Base-by-base conservation (phyloP, 2,888 invertebrate genomes). In the Sylvicola fuscatus region DNA sequence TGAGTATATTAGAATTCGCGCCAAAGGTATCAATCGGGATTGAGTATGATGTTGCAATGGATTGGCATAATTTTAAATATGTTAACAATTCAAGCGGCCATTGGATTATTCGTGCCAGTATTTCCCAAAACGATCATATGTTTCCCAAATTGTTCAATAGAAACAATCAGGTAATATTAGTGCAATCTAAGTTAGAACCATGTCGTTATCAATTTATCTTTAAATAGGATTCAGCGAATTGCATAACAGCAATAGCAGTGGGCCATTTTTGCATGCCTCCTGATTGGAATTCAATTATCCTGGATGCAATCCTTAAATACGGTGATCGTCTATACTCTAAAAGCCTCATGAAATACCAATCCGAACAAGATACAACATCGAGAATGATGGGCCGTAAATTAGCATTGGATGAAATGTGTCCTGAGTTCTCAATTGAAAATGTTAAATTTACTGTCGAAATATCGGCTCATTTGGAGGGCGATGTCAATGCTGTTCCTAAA, bases 241-340 rank as follows among this genome's bases (percentile, higher is more conserved):
- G 66, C 0, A 51, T 67, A 1, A 63, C 70, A 44, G 70, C 70
- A 0, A 58, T 74, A 7, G 68, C 66, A 0, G 66, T 72, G 2
- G 65, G 66, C 0, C 52, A 61, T 33, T 60, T 71, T 1, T 72
- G 70, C 44, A 65, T 65, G 0, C 60, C 68, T 32, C 48, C 54
- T 0, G 60, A 62, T 39, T 75, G 72, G 67, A 68, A 67, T 35
- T 50, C 65, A 1, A 49, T 55, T 2, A 53, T 72, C 1, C 47
- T 76, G 3, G 71, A 74, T 48, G 62, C 65, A 1, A 58, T 73
- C 3, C 45, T 75, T 8, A 68, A 66, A 42, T 72, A 73, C 40
- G 76, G 75, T 0, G 73, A 76, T 49, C 49, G 66, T 0, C 48
- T 76, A 3, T 65, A 70, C 46, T 65, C 65, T 0, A 56, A 60